Conservation (phyloP, 92 coral and sea anemone species). For the Parazoanthus swiftii region DNA sequence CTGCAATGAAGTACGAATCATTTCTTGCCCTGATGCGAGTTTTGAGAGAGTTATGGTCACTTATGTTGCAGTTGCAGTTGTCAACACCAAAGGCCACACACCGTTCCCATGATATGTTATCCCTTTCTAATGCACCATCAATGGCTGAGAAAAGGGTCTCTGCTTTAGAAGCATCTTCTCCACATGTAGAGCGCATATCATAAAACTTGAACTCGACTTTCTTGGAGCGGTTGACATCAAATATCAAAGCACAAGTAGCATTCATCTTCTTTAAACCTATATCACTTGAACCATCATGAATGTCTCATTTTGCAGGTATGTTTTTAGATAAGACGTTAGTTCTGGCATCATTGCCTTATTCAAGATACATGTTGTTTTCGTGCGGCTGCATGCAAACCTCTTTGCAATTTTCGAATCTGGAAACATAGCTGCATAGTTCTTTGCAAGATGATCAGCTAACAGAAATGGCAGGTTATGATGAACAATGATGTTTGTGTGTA, state of each 20-base stretch:
- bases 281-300: constrained; percentile 49
- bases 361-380: constrained; percentile 48
- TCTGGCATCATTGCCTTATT: constrained; percentile 47
- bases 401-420: constrained; percentile 52
- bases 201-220: constrained; percentile 46
- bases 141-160: constrained; percentile 48
- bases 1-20: constrained; percentile 46
- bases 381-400: constrained; percentile 48
- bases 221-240: constrained; percentile 44
- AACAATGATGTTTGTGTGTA: constrained; percentile 47
- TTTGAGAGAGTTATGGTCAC: constrained; percentile 49
- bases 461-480: constrained; percentile 54
- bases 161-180: constrained; percentile 52
- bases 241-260: constrained; percentile 46
- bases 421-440: constrained; percentile 45
- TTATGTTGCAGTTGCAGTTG: constrained; percentile 48
- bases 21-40: constrained; percentile 39
- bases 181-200: constrained; percentile 49
- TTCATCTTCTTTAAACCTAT: constrained; percentile 49
- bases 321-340: constrained; percentile 43
- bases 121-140: constrained; percentile 48
- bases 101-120: constrained; percentile 46
- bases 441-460: constrained; percentile 47
- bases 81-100: constrained; percentile 51
- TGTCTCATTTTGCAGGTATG: constrained; percentile 46